Evolutionary conservation across 2,888 invertebrate species (phyloP).

Genomic region (Neria commutata): DNA sequence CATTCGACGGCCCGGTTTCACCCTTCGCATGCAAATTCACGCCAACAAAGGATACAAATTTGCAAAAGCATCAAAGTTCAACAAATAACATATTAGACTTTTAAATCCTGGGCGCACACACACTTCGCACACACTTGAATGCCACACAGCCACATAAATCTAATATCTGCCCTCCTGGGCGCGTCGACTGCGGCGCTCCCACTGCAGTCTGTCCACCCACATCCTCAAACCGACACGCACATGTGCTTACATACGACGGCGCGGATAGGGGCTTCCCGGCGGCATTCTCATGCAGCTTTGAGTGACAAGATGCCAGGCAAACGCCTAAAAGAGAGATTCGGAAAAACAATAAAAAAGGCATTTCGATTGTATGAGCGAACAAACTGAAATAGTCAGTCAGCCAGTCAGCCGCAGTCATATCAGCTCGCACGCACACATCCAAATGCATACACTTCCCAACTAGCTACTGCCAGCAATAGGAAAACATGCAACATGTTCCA

Average conservation of each 20-base stretch:
- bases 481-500: too few relatives aligned
- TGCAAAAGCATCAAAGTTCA: not conserved
- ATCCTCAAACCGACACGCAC: slow-evolving; percentile 4
- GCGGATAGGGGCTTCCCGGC: slow-evolving; percentile 2
- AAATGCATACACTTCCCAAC: not conserved
- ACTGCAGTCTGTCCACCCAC: not conserved
- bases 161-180: too few relatives aligned
- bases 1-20: too few relatives aligned
- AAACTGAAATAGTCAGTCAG: not conserved
- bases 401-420: too few relatives aligned
- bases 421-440: too few relatives aligned
- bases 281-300: slow-evolving; percentile 41
- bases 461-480: not conserved
- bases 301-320: slow-evolving; percentile 1
- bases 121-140: not conserved
- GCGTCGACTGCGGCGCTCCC: too few relatives aligned
- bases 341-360: not conserved
- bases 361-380: not conserved
- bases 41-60: not conserved
- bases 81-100: slow-evolving; percentile 4
- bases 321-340: not conserved
- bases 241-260: slow-evolving; percentile 7
- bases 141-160: not conserved
- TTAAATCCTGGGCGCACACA: slow-evolving; percentile 2
- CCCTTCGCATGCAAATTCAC: too few relatives aligned